A percentile compares a stretch with the other conserved stretches of the same genome.
Evolutionary conservation across 1,140 invertebrate species (phyloP).

Genomic region (Drosophila elegans): DNA sequence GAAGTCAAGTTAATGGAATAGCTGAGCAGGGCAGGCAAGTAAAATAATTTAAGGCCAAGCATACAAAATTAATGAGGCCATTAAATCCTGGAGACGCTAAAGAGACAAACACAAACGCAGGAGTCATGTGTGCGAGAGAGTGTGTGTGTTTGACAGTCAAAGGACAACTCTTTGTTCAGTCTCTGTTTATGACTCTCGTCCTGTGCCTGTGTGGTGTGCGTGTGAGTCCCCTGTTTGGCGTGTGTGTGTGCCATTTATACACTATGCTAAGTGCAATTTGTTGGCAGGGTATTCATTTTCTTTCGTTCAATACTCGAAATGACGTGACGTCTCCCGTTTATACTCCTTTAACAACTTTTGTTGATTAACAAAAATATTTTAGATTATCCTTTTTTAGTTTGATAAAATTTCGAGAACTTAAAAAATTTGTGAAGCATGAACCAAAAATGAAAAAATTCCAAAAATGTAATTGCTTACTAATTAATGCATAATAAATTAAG

Average conservation of each 20-base stretch:
- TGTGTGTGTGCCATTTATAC: conserved; percentile 58
- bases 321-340: background rate
- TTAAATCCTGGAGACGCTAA: conserved; percentile 81
- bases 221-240: conserved; percentile 37
- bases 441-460: too few relatives aligned
- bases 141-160: conserved; percentile 49
- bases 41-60: conserved; percentile 83
- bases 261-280: conserved; percentile 45
- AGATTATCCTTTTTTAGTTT: too few relatives aligned
- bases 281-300: conserved; percentile 21
- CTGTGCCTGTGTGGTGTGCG: conserved; percentile 20
- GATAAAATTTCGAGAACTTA: too few relatives aligned
- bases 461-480: too few relatives aligned
- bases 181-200: conserved; percentile 58
- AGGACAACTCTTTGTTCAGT: conserved; percentile 75
- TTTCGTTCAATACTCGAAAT: background rate
- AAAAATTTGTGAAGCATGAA: too few relatives aligned
- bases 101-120: conserved; percentile 50
- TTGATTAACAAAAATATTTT: too few relatives aligned
- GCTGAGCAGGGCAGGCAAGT: conserved; percentile 63
- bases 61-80: conserved; percentile 84
- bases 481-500: too few relatives aligned
- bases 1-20: conserved; percentile 77
- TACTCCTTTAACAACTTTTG: too few relatives aligned
- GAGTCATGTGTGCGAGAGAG: conserved; percentile 6